These are phyloP conservation scores for Danionella dracula DNA, from an alignment of 2,797 vertebrate species.

Conservation along the genomic window DNA sequence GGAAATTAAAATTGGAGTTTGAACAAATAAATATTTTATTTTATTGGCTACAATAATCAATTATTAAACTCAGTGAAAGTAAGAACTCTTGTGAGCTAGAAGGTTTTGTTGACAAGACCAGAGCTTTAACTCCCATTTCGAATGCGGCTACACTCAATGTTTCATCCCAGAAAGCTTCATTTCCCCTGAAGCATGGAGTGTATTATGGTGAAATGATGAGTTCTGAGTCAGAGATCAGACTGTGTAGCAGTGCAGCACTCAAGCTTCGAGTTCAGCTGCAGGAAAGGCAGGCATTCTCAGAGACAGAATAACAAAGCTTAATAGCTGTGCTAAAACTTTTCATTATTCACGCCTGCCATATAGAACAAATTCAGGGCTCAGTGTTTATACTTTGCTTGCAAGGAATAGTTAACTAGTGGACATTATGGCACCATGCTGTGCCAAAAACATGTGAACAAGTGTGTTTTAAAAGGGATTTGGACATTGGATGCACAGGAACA, in stretches of 20 bases:
- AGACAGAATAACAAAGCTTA: constrained; percentile 30
- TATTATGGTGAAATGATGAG: background rate
- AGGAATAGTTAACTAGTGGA: background rate
- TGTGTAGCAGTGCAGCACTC: background rate
- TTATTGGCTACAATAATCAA: too few relatives aligned
- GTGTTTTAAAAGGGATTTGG: too few relatives aligned
- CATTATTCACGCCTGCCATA: constrained; percentile 36
- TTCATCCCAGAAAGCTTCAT: background rate
- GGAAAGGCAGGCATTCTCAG: background rate
- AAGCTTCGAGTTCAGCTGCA: constrained; percentile 24
- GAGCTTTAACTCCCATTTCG: background rate
- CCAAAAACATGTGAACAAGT: too few relatives aligned
- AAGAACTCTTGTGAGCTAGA: background rate
- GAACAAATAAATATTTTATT: too few relatives aligned
- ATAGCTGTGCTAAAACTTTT: constrained; percentile 29
- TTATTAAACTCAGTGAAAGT: background rate
- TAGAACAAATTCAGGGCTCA: constrained; percentile 10
- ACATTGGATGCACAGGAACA: too few relatives aligned
- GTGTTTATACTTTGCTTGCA: constrained; percentile 8
- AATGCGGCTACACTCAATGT: too few relatives aligned
- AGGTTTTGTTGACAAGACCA: background rate
- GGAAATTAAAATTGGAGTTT: too few relatives aligned
- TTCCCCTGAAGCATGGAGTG: background rate
- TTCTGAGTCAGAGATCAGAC: background rate
- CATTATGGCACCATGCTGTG: too few relatives aligned